phyloP scores from a whole-genome alignment of 2,888 invertebrate species.

The Tenthredo distinguenda region DNA sequence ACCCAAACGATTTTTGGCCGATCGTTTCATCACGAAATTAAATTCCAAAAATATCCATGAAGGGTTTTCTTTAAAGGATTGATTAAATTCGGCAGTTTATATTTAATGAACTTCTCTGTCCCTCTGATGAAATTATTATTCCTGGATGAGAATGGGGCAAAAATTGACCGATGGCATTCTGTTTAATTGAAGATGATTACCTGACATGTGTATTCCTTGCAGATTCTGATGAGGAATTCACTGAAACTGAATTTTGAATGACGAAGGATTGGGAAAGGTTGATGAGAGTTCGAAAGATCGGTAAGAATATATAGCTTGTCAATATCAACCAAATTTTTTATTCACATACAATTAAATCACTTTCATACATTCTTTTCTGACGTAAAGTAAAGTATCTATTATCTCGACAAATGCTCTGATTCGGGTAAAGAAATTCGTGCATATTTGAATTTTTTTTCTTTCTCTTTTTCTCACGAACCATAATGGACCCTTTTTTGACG shows the following conservation, averaged over 20 bases:
- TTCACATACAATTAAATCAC: constrained; percentile 51
- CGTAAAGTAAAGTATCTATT: not conserved
- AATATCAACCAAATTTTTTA: constrained; percentile 53
- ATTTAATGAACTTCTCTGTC: not conserved
- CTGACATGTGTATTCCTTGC: not conserved
- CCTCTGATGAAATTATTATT: not conserved
- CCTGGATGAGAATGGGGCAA: not conserved
- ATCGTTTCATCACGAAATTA: not conserved
- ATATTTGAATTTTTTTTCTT: not conserved
- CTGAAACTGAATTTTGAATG: not conserved
- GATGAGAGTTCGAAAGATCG: not conserved
- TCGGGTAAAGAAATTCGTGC: not conserved
- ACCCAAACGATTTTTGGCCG: not conserved
- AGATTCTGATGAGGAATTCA: not conserved
- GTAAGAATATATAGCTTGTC: not conserved
- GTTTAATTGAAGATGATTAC: not conserved
- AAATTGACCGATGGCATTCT: not conserved
- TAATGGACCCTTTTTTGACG: not conserved
- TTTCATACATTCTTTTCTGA: constrained; percentile 46
- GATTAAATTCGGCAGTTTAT: not conserved
- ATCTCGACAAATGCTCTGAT: not conserved
- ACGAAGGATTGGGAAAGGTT: not conserved
- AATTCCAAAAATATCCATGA: not conserved
- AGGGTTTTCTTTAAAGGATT: not conserved
- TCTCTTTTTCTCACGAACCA: not conserved